These are phyloP conservation scores for Papilio glaucus DNA, from an alignment of 1,140 invertebrate genomes.

Conservation along the genomic window DNA sequence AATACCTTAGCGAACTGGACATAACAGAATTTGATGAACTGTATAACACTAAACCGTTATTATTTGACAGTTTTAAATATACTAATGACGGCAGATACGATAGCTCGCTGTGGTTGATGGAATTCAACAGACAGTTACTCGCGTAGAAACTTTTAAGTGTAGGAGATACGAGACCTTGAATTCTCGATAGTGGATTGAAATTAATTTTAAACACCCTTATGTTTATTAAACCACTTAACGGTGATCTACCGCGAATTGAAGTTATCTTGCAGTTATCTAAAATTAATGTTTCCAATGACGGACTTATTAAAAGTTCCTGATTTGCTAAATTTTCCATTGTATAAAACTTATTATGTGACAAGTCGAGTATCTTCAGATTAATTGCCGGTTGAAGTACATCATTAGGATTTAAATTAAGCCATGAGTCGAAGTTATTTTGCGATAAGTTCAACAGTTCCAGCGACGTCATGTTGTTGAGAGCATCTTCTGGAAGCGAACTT, in stretches of 20 bases:
- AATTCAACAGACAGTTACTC: constrained; percentile 83
- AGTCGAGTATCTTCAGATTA: constrained; percentile 78
- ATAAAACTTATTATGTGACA: constrained; percentile 80
- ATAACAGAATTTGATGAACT: constrained; percentile 68
- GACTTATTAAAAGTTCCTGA: constrained; percentile 80
- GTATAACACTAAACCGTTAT: constrained; percentile 80
- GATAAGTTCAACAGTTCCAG: constrained; percentile 83
- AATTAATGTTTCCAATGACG: constrained; percentile 79
- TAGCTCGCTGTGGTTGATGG: constrained; percentile 78
- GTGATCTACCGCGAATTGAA: constrained; percentile 78
- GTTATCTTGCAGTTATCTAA: constrained; percentile 83
- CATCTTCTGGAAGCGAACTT: constrained; percentile 63
- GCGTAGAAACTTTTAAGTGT: constrained; percentile 83
- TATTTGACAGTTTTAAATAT: constrained; percentile 82
- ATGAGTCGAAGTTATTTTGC: constrained; percentile 82
- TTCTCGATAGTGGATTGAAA: constrained; percentile 79
- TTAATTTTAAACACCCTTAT: constrained; percentile 82
- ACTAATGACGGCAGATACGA: constrained; percentile 79
- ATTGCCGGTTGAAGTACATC: constrained; percentile 70
- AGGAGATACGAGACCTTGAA: constrained; percentile 80
- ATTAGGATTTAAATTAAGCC: constrained; percentile 82
- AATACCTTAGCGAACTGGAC: constrained; percentile 81
- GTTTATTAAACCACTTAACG: constrained; percentile 80
- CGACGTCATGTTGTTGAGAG: constrained; percentile 79
- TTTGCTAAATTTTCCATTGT: constrained; percentile 77